These are phyloP conservation scores for Orthosia gracilis DNA, from an alignment of 2,888 invertebrate species.

Conservation along the genomic window DNA sequence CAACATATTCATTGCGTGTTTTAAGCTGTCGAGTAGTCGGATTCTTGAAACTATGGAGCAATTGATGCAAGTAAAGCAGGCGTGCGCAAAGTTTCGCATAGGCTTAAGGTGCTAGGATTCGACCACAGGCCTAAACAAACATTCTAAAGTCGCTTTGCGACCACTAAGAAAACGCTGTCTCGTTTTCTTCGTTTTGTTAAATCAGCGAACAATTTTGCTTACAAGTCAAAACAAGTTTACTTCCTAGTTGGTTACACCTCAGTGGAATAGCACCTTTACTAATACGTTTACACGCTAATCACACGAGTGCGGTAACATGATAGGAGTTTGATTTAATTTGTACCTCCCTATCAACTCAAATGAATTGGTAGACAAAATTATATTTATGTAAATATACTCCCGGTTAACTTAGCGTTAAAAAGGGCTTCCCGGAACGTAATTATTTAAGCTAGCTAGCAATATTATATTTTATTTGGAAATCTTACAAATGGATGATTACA, in stretches of 20 bases:
- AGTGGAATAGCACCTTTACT: constrained; percentile 12
- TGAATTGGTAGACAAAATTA: constrained; percentile 2
- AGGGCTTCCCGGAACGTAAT: not conserved
- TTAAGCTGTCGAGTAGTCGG: too few relatives aligned
- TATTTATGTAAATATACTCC: not conserved
- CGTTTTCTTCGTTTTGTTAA: too few relatives aligned
- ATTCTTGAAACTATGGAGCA: too few relatives aligned
- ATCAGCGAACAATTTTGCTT: too few relatives aligned
- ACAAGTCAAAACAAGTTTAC: not conserved
- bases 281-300: constrained; percentile 5
- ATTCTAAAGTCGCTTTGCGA: too few relatives aligned
- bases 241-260: not conserved
- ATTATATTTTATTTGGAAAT: not conserved
- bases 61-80: too few relatives aligned
- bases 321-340: not conserved
- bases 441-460: not conserved
- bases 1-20: too few relatives aligned
- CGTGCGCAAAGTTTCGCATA: too few relatives aligned
- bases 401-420: not conserved
- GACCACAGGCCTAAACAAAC: too few relatives aligned
- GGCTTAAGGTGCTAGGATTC: too few relatives aligned
- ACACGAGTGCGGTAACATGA: not conserved
- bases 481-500: too few relatives aligned
- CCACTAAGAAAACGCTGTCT: too few relatives aligned
- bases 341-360: not conserved